Conservation (phyloP, 2,797 vertebrate genomes). For the Serranus cabrilla region DNA sequence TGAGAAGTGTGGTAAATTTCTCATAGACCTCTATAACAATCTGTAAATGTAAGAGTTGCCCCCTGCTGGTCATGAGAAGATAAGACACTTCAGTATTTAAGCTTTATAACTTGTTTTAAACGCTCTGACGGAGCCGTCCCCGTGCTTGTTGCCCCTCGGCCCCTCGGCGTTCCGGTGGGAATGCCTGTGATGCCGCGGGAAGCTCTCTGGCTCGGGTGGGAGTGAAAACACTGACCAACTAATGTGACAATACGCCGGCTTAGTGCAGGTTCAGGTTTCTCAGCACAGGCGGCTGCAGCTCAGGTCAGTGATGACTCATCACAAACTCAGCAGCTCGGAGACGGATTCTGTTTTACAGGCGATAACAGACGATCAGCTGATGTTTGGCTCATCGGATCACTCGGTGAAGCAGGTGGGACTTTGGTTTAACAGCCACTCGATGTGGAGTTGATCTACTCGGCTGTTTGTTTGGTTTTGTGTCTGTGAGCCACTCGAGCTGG, state of each 20-base stretch:
- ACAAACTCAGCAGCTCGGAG: background rate
- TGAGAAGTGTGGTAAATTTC: background rate
- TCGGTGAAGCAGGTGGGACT: background rate
- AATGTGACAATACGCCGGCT: constrained; percentile 36
- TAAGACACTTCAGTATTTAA: too few species aligned
- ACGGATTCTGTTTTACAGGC: background rate
- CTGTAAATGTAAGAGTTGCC: too few species aligned
- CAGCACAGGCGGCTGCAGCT: background rate
- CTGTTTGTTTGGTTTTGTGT: background rate
- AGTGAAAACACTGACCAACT: constrained; percentile 19
- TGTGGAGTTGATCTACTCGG: background rate
- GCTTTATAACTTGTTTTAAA: too few species aligned
- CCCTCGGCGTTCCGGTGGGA: background rate
- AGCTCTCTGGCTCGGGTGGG: constrained; percentile 26
- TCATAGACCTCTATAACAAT: background rate
- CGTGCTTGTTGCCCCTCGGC: background rate
- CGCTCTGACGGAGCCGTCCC: too few species aligned
- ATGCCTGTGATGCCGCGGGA: constrained; percentile 32
- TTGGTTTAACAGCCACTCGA: background rate
- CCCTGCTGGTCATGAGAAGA: too few species aligned
- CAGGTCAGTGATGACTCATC: background rate
- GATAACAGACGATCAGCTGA: background rate
- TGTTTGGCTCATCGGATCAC: background rate
- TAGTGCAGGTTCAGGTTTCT: constrained; percentile 33
- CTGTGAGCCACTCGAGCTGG: constrained; percentile 1